Conservation (phyloP, 2,888 invertebrate species). For the Vandiemenella viatica region DNA sequence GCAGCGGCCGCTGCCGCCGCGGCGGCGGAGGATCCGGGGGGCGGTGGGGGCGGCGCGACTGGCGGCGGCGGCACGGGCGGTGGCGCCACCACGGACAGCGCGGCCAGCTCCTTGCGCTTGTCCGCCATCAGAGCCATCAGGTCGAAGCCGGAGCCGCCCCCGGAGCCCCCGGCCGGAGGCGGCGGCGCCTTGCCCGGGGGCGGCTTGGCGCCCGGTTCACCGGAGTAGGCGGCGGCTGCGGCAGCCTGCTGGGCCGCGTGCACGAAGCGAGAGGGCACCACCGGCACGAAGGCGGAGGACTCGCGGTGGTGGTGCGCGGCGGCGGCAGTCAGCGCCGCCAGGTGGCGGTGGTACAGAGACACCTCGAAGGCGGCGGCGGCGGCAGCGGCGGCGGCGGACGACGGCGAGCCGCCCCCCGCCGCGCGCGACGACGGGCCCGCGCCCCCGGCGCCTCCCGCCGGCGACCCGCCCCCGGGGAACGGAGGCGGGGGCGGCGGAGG, state of each 20-base stretch:
- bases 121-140: constrained; percentile 85
- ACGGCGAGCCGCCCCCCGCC: constrained; percentile 10
- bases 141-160: constrained; percentile 40
- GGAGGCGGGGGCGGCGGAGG: constrained; percentile 26
- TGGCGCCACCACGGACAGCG: constrained; percentile 23
- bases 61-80: constrained; percentile 11
- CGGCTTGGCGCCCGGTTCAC: constrained; percentile 20
- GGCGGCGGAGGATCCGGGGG: constrained; percentile 7
- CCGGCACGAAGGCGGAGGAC: constrained; percentile 68
- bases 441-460: constrained; percentile 20
- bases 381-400: constrained; percentile 10
- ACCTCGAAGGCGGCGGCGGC: background rate
- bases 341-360: background rate
- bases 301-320: background rate
- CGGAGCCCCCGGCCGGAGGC: constrained; percentile 13
- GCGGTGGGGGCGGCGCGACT: constrained; percentile 12
- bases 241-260: constrained; percentile 28
- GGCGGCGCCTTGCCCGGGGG: constrained; percentile 29
- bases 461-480: constrained; percentile 36
- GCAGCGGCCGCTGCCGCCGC: constrained; percentile 28
- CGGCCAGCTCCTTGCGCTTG: constrained; percentile 61
- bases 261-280: constrained; percentile 60
- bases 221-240: constrained; percentile 26
- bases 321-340: constrained; percentile 36
- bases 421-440: background rate